These are phyloP conservation scores for Luscinia megarhynchos DNA, from an alignment of 2,797 vertebrate species.

Conservation along the genomic window DNA sequence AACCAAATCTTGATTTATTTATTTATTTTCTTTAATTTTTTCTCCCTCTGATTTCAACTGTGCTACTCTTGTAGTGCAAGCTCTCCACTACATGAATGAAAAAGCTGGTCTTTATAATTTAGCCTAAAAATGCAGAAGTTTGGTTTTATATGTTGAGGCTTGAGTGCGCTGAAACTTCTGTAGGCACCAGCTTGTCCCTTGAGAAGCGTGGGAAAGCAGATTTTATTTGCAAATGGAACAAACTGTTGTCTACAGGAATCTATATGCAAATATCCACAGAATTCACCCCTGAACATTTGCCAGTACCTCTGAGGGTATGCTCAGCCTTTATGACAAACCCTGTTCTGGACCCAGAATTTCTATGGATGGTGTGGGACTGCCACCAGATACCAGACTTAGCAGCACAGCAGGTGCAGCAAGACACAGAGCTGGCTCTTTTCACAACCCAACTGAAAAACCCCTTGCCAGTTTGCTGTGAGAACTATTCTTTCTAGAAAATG, in stretches of 20 bases:
- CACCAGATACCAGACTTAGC: background rate
- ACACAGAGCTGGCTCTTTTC: background rate
- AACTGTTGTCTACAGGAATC: background rate
- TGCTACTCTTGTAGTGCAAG: background rate
- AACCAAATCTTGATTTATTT: background rate
- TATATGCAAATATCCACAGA: background rate
- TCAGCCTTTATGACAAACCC: background rate
- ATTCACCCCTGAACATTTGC: background rate
- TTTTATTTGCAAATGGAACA: background rate
- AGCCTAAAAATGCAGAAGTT: background rate
- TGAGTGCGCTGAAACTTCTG: background rate
- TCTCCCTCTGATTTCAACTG: background rate
- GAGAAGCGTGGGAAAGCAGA: background rate
- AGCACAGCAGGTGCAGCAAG: background rate
- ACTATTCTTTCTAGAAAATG: slow-evolving; percentile 25
- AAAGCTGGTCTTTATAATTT: background rate
- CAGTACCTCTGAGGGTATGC: background rate
- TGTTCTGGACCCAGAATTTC: background rate
- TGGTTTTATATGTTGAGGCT: background rate
- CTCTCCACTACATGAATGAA: background rate
- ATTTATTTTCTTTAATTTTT: background rate
- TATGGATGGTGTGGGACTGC: background rate
- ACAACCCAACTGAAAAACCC: background rate
- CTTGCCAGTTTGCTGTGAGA: background rate
- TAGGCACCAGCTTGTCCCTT: background rate